A percentile compares a stretch with the other conserved stretches of the same genome.
Evolutionary conservation across 2,797 vertebrate genomes (phyloP).

Genomic region (Perodicticus potto): DNA sequence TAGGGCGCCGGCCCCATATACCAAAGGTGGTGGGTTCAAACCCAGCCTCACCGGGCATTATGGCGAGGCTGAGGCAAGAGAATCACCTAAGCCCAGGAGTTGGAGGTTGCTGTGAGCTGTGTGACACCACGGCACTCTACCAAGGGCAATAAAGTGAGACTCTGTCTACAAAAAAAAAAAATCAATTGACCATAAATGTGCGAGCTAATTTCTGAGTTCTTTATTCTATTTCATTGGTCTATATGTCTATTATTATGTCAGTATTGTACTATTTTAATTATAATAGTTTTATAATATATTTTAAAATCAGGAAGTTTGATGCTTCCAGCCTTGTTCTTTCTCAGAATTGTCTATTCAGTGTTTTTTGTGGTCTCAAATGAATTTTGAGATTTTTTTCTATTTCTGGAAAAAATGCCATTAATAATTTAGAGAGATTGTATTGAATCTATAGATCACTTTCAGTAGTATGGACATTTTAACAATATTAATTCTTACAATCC

Average conservation of each 20-base stretch:
- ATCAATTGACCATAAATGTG: not conserved
- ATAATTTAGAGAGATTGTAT: not conserved
- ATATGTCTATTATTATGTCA: not conserved
- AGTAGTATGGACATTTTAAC: not conserved
- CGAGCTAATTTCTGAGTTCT: not conserved
- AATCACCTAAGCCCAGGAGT: no score
- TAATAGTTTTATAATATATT: not conserved
- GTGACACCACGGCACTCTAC: no score
- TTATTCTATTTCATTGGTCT: not conserved
- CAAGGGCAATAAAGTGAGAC: no score
- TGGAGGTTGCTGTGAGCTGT: no score
- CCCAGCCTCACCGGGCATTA: no score
- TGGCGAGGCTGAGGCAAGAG: no score
- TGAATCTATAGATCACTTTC: not conserved
- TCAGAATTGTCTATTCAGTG: not conserved
- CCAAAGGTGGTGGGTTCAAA: no score
- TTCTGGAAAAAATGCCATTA: not conserved
- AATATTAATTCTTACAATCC: not conserved
- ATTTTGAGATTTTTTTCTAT: slow-evolving; percentile 8
- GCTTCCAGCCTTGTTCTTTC: not conserved
- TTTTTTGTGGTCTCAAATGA: not conserved
- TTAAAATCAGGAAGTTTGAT: not conserved
- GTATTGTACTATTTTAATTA: not conserved
- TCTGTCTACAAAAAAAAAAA: not conserved
- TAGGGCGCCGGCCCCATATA: no score